Evolutionary conservation across 2,113 vertebrate genomes (phyloP).

Genomic region (Cavia porcellus): DNA sequence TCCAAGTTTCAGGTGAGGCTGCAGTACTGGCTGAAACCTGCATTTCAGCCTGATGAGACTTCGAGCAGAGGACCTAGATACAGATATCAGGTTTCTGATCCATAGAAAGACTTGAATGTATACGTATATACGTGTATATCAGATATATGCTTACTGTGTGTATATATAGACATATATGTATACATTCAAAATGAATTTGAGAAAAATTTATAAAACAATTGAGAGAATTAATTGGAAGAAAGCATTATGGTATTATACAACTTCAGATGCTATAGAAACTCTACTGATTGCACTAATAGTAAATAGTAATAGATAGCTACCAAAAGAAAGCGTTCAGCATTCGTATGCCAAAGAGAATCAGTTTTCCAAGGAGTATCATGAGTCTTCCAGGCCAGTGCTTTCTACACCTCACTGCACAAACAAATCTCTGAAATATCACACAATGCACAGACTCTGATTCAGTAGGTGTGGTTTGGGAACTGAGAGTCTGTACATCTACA

Average conservation of each 20-base stretch:
- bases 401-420: not conserved
- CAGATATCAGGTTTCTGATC: not conserved
- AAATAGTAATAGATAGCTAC: not conserved
- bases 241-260: not conserved
- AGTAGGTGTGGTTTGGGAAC: not conserved
- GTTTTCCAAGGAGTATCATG: not conserved
- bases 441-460: not conserved
- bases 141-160: not conserved
- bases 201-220: not conserved
- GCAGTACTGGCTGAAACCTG: too few species aligned
- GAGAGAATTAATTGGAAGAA: not conserved
- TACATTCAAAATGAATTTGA: not conserved
- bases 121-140: not conserved
- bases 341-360: not conserved
- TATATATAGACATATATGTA: not conserved
- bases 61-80: not conserved
- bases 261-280: constrained; percentile 3
- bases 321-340: not conserved
- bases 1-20: not conserved
- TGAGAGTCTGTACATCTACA: not conserved
- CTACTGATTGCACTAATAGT: not conserved
- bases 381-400: not conserved
- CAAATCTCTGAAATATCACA: not conserved
- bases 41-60: constrained; percentile 9
- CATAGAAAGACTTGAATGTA: not conserved